These are phyloP conservation scores for Anisognathus igniventris DNA, from an alignment of 2,797 vertebrate species.

Conservation along the genomic window DNA sequence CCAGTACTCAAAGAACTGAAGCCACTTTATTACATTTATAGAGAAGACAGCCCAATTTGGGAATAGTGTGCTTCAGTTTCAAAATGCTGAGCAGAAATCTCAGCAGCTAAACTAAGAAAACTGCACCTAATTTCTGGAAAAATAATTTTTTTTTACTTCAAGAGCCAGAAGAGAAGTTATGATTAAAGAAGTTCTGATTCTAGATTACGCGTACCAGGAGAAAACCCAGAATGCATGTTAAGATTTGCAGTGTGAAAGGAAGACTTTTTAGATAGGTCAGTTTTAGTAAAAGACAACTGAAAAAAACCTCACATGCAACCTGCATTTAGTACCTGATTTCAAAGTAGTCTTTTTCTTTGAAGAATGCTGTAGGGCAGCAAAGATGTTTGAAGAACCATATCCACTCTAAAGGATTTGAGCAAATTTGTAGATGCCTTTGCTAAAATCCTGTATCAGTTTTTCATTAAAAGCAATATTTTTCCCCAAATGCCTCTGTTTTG, in stretches of 20 bases:
- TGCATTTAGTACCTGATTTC: constrained; percentile 28
- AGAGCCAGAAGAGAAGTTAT: not conserved
- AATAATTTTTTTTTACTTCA: not conserved
- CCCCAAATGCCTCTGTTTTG: not conserved
- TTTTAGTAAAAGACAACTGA: not conserved
- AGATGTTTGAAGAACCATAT: constrained; percentile 6
- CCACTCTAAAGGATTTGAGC: constrained; percentile 37
- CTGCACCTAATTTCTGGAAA: not conserved
- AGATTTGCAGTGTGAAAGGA: not conserved
- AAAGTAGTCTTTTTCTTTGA: constrained; percentile 40
- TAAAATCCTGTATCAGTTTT: constrained; percentile 54
- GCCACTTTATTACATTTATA: not conserved
- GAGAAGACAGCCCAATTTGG: not conserved
- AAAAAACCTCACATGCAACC: not conserved
- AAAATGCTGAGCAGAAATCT: constrained; percentile 32
- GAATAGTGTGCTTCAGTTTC: not conserved
- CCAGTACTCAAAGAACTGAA: not conserved
- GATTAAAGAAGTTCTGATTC: not conserved
- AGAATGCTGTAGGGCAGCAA: not conserved
- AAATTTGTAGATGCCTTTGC: constrained; percentile 51
- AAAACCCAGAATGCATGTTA: not conserved
- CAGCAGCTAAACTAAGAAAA: not conserved
- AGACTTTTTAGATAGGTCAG: not conserved
- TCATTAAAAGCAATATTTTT: constrained; percentile 32
- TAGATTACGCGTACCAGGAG: not conserved